phyloP scores from a whole-genome alignment of 2,113 vertebrate species.

The Balaeniceps rex region DNA sequence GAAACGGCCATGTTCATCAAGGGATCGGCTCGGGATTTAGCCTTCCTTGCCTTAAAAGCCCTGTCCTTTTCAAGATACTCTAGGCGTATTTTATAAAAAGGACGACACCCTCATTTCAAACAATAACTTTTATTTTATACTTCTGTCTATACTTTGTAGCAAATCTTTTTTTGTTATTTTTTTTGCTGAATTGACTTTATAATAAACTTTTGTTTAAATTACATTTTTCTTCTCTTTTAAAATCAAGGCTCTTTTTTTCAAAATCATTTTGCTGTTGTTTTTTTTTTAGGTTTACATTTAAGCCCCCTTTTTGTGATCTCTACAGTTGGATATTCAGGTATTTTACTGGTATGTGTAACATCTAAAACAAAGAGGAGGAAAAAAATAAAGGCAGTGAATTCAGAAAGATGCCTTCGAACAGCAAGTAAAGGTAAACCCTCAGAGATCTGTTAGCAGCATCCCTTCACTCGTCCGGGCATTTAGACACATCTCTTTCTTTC shows the following conservation, averaged over 20 bases:
- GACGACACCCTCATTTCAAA: conserved; percentile 83
- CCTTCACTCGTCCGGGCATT: not conserved
- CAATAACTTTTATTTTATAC: conserved; percentile 95
- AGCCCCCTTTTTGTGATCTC: conserved; percentile 79
- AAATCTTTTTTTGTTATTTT: conserved; percentile 74
- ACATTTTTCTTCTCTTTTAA: conserved; percentile 82
- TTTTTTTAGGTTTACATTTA: conserved; percentile 78
- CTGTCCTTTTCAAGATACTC: not conserved
- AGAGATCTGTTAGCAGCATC: conserved; percentile 58
- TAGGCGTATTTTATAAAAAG: conserved; percentile 49
- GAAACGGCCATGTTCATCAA: not conserved
- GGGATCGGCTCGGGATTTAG: not conserved
- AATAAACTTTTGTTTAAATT: conserved; percentile 89
- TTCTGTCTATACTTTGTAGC: conserved; percentile 88
- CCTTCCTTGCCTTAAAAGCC: not conserved
- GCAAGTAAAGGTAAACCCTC: conserved; percentile 79
- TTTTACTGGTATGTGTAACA: conserved; percentile 79
- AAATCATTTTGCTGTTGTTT: conserved; percentile 72
- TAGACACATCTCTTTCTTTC: not conserved
- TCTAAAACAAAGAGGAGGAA: conserved; percentile 77
- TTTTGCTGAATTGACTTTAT: conserved; percentile 84
- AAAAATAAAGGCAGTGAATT: conserved; percentile 83
- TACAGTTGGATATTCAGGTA: conserved; percentile 77
- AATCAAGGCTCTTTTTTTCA: conserved; percentile 79
- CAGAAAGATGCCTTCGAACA: conserved; percentile 77